phyloP scores from a whole-genome alignment of 53 echinoderm and acorn worm species.

The Zoroaster sp. region DNA sequence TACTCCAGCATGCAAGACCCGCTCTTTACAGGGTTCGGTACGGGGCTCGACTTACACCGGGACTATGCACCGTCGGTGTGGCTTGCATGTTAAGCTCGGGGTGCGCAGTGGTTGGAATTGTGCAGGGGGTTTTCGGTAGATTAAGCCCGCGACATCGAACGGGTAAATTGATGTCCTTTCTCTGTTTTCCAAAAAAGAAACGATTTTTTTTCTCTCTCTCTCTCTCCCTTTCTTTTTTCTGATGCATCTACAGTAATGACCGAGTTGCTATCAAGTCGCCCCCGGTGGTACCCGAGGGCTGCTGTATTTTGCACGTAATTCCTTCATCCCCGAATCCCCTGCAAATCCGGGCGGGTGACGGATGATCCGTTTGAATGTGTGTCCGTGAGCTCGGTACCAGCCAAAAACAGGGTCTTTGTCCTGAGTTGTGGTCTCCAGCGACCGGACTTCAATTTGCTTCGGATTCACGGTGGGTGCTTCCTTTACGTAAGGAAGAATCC shows the following conservation, averaged over 20 bases:
- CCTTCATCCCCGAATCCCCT: background rate
- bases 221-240: too few relatives aligned
- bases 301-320: constrained; percentile 13
- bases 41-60: background rate
- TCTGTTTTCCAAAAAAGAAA: background rate
- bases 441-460: constrained; percentile 20
- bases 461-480: background rate
- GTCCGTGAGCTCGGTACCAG: background rate
- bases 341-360: constrained; percentile 11
- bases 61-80: background rate
- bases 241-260: constrained; percentile 1
- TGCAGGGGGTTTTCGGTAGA: constrained; percentile 11
- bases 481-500: constrained; percentile 40
- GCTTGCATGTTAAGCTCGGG: constrained; percentile 25
- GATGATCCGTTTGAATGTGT: constrained; percentile 32
- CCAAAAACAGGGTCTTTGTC: background rate
- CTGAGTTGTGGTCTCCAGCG: background rate
- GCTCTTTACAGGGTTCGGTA: background rate
- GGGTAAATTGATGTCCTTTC: background rate
- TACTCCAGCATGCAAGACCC: background rate
- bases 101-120: constrained; percentile 1
- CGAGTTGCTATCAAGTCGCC: constrained; percentile 20
- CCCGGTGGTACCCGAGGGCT: background rate
- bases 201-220: background rate
- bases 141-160: background rate